phyloP scores from a whole-genome alignment of 2,113 vertebrate genomes.

The Dicrurus megarhynchus region DNA sequence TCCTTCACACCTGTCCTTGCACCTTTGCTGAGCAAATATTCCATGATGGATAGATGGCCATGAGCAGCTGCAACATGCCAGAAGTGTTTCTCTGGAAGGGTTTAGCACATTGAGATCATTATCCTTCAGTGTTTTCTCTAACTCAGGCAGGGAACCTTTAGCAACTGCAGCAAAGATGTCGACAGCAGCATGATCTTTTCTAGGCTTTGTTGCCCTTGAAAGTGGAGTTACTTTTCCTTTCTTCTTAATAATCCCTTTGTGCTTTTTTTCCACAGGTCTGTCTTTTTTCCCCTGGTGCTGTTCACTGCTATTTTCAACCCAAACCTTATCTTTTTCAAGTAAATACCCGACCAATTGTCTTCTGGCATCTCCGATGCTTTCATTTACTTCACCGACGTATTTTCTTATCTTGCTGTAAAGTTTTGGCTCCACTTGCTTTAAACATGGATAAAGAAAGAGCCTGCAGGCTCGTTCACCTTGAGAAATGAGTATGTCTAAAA shows the following conservation, averaged over 20 bases:
- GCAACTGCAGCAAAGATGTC: constrained; percentile 41
- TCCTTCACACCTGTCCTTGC: constrained; percentile 69
- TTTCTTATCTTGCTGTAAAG: constrained; percentile 74
- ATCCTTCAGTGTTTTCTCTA: constrained; percentile 55
- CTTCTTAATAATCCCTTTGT: background rate
- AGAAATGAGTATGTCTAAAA: constrained; percentile 76
- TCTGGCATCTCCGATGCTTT: constrained; percentile 69
- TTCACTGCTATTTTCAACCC: background rate
- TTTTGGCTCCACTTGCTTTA: constrained; percentile 78
- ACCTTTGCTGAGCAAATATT: constrained; percentile 74
- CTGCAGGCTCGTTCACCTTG: constrained; percentile 80
- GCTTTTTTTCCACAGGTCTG: background rate
- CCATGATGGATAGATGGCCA: constrained; percentile 49
- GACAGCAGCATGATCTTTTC: background rate
- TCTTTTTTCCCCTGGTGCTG: background rate
- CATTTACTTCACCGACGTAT: constrained; percentile 68
- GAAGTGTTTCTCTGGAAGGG: constrained; percentile 63
- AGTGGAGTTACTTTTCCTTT: background rate
- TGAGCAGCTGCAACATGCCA: constrained; percentile 73
- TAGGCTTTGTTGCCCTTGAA: background rate
- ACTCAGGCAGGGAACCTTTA: constrained; percentile 47
- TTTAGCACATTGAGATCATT: constrained; percentile 45
- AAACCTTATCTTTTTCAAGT: constrained; percentile 73
- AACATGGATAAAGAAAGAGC: constrained; percentile 83
- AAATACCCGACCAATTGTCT: constrained; percentile 81